Evolutionary conservation across 2,797 vertebrate species (phyloP).

Genomic region (Poeciliopsis paucimaculata): DNA sequence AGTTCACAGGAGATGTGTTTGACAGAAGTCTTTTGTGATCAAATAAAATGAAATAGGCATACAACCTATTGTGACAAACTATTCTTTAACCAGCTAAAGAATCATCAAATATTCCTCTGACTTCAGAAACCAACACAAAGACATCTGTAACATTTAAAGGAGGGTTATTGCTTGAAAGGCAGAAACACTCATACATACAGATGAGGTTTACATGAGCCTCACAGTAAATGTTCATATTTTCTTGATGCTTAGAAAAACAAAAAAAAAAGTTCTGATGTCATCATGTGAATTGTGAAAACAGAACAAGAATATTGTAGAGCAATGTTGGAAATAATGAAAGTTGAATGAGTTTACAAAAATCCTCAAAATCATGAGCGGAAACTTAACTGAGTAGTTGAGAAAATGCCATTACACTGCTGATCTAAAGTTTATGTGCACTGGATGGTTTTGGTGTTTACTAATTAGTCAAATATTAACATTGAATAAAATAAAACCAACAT

Average conservation of each 20-base stretch:
- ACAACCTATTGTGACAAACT: conserved; percentile 17
- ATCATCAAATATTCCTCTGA: conserved; percentile 6
- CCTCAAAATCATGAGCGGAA: conserved; percentile 25
- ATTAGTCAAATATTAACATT: conserved; percentile 69
- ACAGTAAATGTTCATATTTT: conserved; percentile 22
- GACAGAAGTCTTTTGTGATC: background rate
- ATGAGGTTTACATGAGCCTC: conserved; percentile 21
- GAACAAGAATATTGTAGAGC: conserved; percentile 64
- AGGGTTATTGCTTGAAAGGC: conserved; percentile 81
- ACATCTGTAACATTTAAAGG: conserved; percentile 48
- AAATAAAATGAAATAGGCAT: background rate
- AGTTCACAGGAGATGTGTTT: background rate
- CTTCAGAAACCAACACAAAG: conserved; percentile 22
- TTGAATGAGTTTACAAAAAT: conserved; percentile 20
- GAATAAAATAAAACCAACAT: conserved; percentile 15
- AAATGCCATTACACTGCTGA: conserved; percentile 33
- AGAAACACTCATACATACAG: conserved; percentile 40
- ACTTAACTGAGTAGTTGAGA: conserved; percentile 33
- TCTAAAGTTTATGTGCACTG: conserved; percentile 21
- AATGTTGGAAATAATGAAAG: conserved; percentile 49
- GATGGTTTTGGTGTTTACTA: conserved; percentile 68
- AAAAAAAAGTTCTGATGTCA: conserved; percentile 16
- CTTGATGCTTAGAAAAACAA: conserved; percentile 10
- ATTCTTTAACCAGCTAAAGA: conserved; percentile 19
- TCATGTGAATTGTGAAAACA: conserved; percentile 64